phyloP scores from a whole-genome alignment of 2,113 vertebrate genomes.

The Thinocorus orbignyianus region DNA sequence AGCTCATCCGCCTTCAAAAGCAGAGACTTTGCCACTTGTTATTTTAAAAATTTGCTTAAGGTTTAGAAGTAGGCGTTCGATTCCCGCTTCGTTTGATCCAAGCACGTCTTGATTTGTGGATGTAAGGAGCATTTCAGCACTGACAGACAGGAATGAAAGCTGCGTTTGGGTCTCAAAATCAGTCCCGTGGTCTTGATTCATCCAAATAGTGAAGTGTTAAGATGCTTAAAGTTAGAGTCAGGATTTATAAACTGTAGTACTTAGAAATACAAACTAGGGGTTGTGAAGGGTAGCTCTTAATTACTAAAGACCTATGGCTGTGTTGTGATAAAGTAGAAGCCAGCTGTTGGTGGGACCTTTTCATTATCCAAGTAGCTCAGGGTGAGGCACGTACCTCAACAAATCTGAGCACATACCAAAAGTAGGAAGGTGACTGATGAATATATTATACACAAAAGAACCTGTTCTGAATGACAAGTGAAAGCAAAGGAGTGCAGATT shows the following conservation, averaged over 20 bases:
- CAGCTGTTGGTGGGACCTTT: background rate
- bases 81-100: background rate
- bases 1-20: fast-evolving
- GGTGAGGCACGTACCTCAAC: background rate
- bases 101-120: background rate
- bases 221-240: background rate
- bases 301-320: background rate
- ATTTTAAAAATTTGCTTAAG: background rate
- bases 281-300: background rate
- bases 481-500: background rate
- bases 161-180: background rate
- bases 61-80: background rate
- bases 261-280: background rate
- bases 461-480: background rate
- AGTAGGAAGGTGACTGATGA: background rate
- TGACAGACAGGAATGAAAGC: background rate
- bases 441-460: background rate
- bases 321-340: background rate
- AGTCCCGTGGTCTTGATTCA: background rate
- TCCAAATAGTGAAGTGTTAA: fast-evolving
- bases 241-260: background rate
- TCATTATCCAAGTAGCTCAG: background rate
- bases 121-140: background rate
- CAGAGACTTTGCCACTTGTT: background rate
- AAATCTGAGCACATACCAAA: background rate